Evolutionary conservation across 2,797 vertebrate genomes (phyloP).

Genomic region (Sparus aurata): DNA sequence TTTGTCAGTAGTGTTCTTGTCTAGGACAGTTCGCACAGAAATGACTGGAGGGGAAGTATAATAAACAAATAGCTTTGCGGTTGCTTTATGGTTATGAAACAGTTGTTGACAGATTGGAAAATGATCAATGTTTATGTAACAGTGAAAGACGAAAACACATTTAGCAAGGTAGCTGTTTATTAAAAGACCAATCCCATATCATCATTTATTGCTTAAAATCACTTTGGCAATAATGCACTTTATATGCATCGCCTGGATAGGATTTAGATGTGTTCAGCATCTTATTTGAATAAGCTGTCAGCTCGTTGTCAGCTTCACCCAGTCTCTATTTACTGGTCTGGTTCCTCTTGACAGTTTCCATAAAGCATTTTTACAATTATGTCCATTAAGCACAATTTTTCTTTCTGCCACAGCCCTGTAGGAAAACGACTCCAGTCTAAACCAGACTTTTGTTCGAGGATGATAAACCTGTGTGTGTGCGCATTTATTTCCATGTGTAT

Average conservation of each 20-base stretch:
- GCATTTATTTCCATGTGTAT: slow-evolving; percentile 34
- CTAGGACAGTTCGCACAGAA: slow-evolving; percentile 12
- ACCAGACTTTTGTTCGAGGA: slow-evolving; percentile 65
- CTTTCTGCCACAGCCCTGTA: slow-evolving; percentile 44
- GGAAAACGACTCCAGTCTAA: slow-evolving; percentile 58
- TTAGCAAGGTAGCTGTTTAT: not conserved
- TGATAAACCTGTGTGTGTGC: slow-evolving; percentile 55
- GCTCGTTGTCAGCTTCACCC: slow-evolving; percentile 57
- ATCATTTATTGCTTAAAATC: slow-evolving; percentile 46
- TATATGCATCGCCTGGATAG: slow-evolving; percentile 29
- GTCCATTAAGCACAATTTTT: slow-evolving; percentile 74
- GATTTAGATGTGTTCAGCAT: slow-evolving; percentile 66
- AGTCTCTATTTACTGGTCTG: slow-evolving; percentile 60
- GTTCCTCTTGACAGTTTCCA: slow-evolving; percentile 65
- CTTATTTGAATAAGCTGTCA: slow-evolving; percentile 75
- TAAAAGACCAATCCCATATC: not conserved
- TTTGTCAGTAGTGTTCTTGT: slow-evolving; percentile 33
- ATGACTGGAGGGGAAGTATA: slow-evolving; percentile 16
- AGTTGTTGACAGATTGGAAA: slow-evolving; percentile 17
- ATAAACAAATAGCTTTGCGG: slow-evolving; percentile 23
- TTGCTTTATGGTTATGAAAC: slow-evolving; percentile 16
- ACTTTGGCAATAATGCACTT: slow-evolving; percentile 45
- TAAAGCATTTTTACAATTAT: slow-evolving; percentile 70
- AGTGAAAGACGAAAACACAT: slow-evolving; percentile 18
- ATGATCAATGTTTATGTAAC: slow-evolving; percentile 12